These are phyloP conservation scores for Anseranas semipalmata DNA, from an alignment of 2,113 vertebrate species.

Conservation along the genomic window DNA sequence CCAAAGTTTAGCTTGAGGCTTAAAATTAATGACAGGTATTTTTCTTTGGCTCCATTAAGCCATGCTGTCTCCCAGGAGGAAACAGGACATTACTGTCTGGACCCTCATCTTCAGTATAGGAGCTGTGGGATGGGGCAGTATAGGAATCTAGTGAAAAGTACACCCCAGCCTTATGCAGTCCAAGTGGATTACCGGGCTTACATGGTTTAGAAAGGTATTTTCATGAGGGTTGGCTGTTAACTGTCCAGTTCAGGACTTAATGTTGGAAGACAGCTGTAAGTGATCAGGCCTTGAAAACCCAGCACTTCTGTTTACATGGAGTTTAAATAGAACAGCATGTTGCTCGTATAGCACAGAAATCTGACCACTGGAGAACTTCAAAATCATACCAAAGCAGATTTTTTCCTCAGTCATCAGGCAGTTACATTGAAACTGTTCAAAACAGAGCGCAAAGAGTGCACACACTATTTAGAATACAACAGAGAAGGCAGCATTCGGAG, in stretches of 20 bases:
- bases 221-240: not conserved
- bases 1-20: not conserved
- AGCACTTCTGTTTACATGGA: not conserved
- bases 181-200: not conserved
- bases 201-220: not conserved
- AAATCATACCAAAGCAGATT: not conserved
- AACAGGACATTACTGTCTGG: not conserved
- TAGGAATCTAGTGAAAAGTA: not conserved
- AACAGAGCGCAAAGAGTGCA: rapidly evolving
- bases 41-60: not conserved
- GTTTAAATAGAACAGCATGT: not conserved
- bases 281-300: not conserved
- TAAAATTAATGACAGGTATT: conserved; percentile 45
- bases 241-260: not conserved
- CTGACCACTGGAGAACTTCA: not conserved
- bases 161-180: not conserved
- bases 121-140: not conserved
- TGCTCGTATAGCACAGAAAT: not conserved
- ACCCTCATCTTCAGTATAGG: not conserved
- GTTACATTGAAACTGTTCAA: not conserved
- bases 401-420: not conserved
- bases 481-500: not conserved
- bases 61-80: not conserved
- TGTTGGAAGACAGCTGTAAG: not conserved
- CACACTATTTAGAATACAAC: rapidly evolving